Base-by-base conservation (phyloP, 2,888 invertebrate genomes). In the Drosophila atripex region DNA sequence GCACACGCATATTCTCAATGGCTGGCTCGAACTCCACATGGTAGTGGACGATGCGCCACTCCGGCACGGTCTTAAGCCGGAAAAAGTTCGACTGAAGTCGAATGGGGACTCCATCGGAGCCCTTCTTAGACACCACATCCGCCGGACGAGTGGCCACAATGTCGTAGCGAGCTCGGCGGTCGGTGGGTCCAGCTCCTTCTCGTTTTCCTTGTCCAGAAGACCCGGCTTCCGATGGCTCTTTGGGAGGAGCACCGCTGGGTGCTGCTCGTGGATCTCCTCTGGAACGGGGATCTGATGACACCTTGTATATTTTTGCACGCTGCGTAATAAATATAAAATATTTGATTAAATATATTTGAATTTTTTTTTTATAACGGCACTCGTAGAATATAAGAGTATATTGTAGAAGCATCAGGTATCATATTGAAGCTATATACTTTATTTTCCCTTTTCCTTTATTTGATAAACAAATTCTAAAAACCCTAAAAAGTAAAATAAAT, bases 1-100 rank as follows among this genome's bases (percentile, higher is more conserved):
- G 93, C 0, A 94, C 90, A 0, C 89, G 87, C 0, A 94, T 94
- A 23, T 93, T 90, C 75, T 96, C 96, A 73, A 96, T 94, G 0
- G 94, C 94, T 0, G 97, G 96, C 0, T 92, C 88, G 73, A 96
- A 94, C 75, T 95, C 95, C 0, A 97, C 96, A 23, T 94, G 93
- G 88, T 97, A 97, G 66, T 96, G 95, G 71, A 93, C 94, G 1
- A 97, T 90, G 4, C 86, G 80, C 96, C 96, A 97, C 55, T 94
- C 93, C 0, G 95, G 93, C 0, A 93, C 93, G 0, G 94, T 93
- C 1, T 94, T 73, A 0, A 97, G 88, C 0, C 93, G 92, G 76
- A 95, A 96, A 76, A 95, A 96, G 86, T 97, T 97, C 0, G 95
- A 93, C 78, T 47, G 73, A 1, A 97, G 80, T 1, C 89, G 86